A percentile compares a stretch with the other conserved stretches of the same genome.
Evolutionary conservation across 2,113 vertebrate species (phyloP).

Genomic region (Rousettus leschenaultii): DNA sequence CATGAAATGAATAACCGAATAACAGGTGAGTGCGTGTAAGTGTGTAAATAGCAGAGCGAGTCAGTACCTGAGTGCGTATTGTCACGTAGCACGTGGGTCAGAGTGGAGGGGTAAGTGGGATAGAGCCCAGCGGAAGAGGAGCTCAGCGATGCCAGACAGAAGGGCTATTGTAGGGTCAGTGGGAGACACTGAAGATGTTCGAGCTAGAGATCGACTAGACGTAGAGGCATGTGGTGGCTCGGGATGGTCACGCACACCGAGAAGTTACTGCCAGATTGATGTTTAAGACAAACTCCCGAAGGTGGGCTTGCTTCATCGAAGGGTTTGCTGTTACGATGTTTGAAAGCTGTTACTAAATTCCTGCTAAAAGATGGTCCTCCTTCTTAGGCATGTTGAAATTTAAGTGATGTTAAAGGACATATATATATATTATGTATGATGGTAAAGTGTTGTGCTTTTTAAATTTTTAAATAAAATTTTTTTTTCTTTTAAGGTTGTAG

Average conservation of each 20-base stretch:
- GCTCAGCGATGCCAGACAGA: background rate
- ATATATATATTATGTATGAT: too few relatives aligned
- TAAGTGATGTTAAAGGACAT: background rate
- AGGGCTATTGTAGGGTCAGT: background rate
- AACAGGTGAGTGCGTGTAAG: accelerated
- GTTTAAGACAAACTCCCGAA: background rate
- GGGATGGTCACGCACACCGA: background rate
- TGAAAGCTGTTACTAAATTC: background rate
- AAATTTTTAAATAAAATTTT: background rate
- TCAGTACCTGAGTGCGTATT: accelerated
- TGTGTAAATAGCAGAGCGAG: background rate
- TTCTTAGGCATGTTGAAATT: background rate
- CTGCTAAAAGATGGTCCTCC: background rate
- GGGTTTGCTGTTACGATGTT: background rate
- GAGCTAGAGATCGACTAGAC: background rate
- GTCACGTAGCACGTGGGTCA: background rate
- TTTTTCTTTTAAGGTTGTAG: slow-evolving; percentile 81
- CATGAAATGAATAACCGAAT: background rate
- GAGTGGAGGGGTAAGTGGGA: background rate
- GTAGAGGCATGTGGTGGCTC: background rate
- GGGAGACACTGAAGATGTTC: background rate
- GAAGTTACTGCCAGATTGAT: background rate
- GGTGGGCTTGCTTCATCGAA: background rate
- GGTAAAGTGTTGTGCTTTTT: background rate
- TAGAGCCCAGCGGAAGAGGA: background rate